phyloP scores from a whole-genome alignment of 2,113 vertebrate genomes.

The Gracilinanus agilis region DNA sequence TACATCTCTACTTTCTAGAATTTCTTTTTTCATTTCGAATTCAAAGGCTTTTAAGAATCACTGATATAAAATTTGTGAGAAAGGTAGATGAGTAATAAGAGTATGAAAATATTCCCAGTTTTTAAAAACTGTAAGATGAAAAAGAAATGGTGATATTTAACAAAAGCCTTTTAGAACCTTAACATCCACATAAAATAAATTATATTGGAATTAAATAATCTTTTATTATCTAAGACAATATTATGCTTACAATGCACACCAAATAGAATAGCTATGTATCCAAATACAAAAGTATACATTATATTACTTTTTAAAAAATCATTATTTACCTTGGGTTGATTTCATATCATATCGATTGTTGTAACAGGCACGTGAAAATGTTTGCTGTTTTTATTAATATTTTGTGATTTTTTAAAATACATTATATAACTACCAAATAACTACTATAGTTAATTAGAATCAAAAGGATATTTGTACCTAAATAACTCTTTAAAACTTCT shows the following conservation, averaged over 20 bases:
- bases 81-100: background rate
- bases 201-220: slow-evolving; percentile 73
- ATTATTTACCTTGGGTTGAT: slow-evolving; percentile 31
- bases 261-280: slow-evolving; percentile 63
- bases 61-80: slow-evolving; percentile 45
- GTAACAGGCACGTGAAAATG: background rate
- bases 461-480: slow-evolving; percentile 56
- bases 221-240: slow-evolving; percentile 72
- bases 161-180: slow-evolving; percentile 54
- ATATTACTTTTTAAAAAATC: slow-evolving; percentile 56
- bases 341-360: background rate
- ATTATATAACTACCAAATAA: slow-evolving; percentile 58
- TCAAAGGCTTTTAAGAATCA: slow-evolving; percentile 58
- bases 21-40: slow-evolving; percentile 52
- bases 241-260: slow-evolving; percentile 64
- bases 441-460: slow-evolving; percentile 63
- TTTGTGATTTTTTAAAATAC: slow-evolving; percentile 21
- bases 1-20: background rate
- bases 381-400: background rate
- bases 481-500: slow-evolving; percentile 51
- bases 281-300: slow-evolving; percentile 65
- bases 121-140: slow-evolving; percentile 58
- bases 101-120: slow-evolving; percentile 21
- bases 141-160: slow-evolving; percentile 57
- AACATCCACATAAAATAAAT: slow-evolving; percentile 72